Evolutionary conservation across 1,140 invertebrate species (phyloP), one percentile per base, ranked within the genome.

Genomic region (Physella acuta): DNA sequence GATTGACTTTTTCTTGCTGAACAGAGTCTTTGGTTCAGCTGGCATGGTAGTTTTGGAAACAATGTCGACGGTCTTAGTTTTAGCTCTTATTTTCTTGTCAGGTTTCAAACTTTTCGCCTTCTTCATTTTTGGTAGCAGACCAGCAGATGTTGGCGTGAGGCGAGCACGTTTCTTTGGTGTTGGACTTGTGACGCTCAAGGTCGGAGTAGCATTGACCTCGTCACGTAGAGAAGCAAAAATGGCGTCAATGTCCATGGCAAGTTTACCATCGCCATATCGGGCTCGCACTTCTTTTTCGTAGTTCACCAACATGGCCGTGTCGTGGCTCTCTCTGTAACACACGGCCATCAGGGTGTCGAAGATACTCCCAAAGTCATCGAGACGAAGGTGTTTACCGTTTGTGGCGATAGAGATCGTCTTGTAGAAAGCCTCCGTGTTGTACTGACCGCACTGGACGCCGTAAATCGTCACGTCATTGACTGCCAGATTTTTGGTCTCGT

Each of bases 261-360:
- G 58, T 8, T 24, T 3, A 17, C 5, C 34, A 17, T 33, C 37
- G 5, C 53, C 62, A 49, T 34, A 52, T 30, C 70, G 37, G 1
- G 70, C 56, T 26, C 70, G 56, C 1, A 68, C 70, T 39, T 71
- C 70, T 11, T 58, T 60, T 51, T 71, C 70, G 39, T 62, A 67
- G 49, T 62, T 65, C 1, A 49, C 62, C 2, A 65, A 53, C 49
- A 36, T 65, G 62, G 44, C 62, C 3, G 49, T 53, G 20, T 65
- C 49, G 44, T 52, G 2, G 2, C 62, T 49, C 53, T 65, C 74
- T 16, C 73, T 63, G 56, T 78, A 78, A 49, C 75, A 78, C 2
- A 78, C 73, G 28, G 76, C 72, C 74, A 77, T 76, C 16, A 79
- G 44, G n/a, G 77, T 52, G 58, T 74, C 73, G 70, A 69, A 78